Percentiles rank a stretch among this genome's conserved stretches.
Evolutionary conservation across 2,113 vertebrate genomes (phyloP).

Genomic region (Ceuthmochares aereus): DNA sequence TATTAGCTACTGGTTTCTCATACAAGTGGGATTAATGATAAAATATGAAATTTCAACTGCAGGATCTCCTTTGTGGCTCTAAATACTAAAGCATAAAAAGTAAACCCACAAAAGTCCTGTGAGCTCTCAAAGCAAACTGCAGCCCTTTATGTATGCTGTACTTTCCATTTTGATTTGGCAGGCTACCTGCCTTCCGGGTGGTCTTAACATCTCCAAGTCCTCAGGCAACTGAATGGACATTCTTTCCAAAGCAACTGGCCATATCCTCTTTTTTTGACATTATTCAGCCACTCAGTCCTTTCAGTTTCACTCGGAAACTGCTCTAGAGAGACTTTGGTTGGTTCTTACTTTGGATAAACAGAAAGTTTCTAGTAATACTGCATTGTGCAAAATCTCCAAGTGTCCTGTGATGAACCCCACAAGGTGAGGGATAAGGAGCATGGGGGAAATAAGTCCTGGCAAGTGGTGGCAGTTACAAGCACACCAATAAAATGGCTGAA

Average conservation of each 20-base stretch:
- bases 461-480: neutral
- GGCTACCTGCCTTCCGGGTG: slow-evolving; percentile 59
- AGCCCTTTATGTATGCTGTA: neutral
- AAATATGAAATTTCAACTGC: neutral
- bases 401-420: neutral
- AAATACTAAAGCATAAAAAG: neutral
- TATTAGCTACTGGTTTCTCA: neutral
- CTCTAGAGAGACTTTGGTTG: slow-evolving; percentile 24
- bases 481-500: neutral
- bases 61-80: neutral
- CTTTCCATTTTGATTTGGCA: slow-evolving; percentile 63
- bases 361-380: slow-evolving; percentile 40
- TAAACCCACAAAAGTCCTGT: neutral
- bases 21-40: neutral
- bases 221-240: slow-evolving; percentile 39
- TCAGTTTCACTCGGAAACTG: slow-evolving; percentile 47
- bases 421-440: neutral
- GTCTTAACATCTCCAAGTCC: slow-evolving; percentile 63
- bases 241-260: slow-evolving; percentile 48
- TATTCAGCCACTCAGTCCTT: slow-evolving; percentile 61
- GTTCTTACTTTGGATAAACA: slow-evolving; percentile 48
- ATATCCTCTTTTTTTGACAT: slow-evolving; percentile 34
- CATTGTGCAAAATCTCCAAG: slow-evolving; percentile 21
- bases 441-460: neutral
- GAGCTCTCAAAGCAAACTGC: neutral